Evolutionary conservation across 1,140 invertebrate genomes (phyloP), one percentile per base, ranked within the genome.

Genomic region (Danaus melanippus): DNA sequence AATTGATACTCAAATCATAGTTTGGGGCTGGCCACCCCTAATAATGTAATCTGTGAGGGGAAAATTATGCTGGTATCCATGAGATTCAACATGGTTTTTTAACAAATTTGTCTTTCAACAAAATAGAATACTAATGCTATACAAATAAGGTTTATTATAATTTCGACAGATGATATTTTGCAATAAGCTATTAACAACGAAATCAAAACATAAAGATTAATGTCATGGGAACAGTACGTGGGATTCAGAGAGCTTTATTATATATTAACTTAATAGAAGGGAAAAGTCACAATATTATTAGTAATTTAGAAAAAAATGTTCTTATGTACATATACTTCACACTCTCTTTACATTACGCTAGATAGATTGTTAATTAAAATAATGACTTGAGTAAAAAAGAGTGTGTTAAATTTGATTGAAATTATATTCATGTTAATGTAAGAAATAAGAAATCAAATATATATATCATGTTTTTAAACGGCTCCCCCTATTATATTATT

Each of bases 121-220:
- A 0, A 62, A 56, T 62, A 47, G 9, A 60, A 53, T 61, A 41
- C 43, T 74, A 69, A 4, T 43, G 0, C 0, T 6, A 1, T 44
- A n/a, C 1, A 0, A 5, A 48, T 67, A 71, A 55, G 51, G 58
- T 50, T 21, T 6, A 40, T 17, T 56, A 56, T 58, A 32, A 12
- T 59, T 44, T 32, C 17, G 39, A 49, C 32, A 51, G 45, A 12
- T 42, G 53, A 65, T 67, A 62, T 66, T 74, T 71, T 60, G 69
- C 74, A 74, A 75, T 75, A 65, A 68, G 61, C 62, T 62, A 67
- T 74, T 72, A 72, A 70, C 70, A 54, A 64, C 64, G 66, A 73
- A 82, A 82, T 80, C 74, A 79, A 79, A 84, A 77, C 71, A 73
- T 70, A 65, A 73, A 78, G 73, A 79, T 81, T 78, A 69, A 84